Conservation (phyloP, 2,797 vertebrate genomes). For the Smutsia temminckii region DNA sequence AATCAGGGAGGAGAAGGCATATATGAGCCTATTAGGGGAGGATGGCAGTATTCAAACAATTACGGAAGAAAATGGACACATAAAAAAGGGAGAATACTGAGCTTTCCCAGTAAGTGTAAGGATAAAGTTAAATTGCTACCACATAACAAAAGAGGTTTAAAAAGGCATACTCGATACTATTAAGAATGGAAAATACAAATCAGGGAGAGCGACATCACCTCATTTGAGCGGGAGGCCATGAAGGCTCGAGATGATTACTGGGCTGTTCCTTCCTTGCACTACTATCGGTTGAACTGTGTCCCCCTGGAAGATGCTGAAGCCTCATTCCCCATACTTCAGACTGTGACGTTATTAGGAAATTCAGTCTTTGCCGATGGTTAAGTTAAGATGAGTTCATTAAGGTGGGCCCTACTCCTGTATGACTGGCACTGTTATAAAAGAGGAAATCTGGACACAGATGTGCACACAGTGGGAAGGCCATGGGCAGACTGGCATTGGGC, state of each 20-base stretch:
- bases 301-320: not conserved
- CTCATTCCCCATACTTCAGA: not conserved
- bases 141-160: not conserved
- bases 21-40: not conserved
- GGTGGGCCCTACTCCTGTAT: not conserved
- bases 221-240: not conserved
- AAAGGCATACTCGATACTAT: not conserved
- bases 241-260: fast-evolving
- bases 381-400: not conserved
- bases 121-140: not conserved
- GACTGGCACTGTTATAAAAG: not conserved
- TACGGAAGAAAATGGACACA: not conserved
- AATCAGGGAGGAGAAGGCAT: not conserved
- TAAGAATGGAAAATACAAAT: not conserved
- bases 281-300: not conserved
- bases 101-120: not conserved
- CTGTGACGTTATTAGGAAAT: not conserved
- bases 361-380: not conserved
- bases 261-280: not conserved
- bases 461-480: not conserved
- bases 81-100: not conserved
- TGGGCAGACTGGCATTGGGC: not conserved
- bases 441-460: not conserved
- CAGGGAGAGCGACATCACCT: not conserved
- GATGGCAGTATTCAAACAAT: not conserved